Conservation (phyloP, 2,113 vertebrate species). For the Limanda limanda region DNA sequence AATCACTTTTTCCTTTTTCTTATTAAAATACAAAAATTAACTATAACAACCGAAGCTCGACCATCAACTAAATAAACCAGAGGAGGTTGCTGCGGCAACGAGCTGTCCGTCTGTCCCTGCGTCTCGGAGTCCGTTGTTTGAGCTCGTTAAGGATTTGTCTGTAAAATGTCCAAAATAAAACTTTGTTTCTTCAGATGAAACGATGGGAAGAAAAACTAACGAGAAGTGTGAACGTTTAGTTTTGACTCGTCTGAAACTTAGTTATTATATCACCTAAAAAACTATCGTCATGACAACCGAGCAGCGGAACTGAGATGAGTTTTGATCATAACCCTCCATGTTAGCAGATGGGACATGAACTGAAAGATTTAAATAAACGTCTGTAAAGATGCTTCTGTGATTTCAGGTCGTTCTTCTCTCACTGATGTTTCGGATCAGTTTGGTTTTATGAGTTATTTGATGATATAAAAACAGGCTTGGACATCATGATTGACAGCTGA, state of each 20-base stretch:
- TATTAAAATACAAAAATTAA: slow-evolving; percentile 89
- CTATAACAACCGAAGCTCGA: slow-evolving; percentile 73
- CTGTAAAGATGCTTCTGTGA: no score
- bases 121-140: background rate
- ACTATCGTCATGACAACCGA: background rate
- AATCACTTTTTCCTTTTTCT: slow-evolving; percentile 83
- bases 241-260: no score
- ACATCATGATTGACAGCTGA: no score
- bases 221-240: no score
- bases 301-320: background rate
- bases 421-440: background rate
- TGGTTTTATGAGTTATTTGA: no score
- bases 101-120: slow-evolving; percentile 42
- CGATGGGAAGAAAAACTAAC: background rate
- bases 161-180: slow-evolving; percentile 16
- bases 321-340: no score
- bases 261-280: no score
- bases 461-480: no score
- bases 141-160: background rate
- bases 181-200: background rate
- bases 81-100: slow-evolving; percentile 62
- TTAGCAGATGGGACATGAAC: background rate
- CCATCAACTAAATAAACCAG: slow-evolving; percentile 73
- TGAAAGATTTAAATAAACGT: no score
- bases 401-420: no score